Conservation (phyloP, 2,888 invertebrate genomes). For the Cephus rjabovi region DNA sequence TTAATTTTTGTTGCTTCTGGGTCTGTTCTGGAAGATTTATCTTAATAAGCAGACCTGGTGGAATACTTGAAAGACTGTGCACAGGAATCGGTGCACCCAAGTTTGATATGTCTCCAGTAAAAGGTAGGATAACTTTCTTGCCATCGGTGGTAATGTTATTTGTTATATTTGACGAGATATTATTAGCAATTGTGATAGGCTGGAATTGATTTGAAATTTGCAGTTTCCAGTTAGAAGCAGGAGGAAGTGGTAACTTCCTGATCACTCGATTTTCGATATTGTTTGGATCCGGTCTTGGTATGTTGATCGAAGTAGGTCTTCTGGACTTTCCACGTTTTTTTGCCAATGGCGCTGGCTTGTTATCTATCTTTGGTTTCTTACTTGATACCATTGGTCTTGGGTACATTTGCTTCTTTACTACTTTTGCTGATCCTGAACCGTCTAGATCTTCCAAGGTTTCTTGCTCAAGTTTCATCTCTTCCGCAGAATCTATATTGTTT, state of each 20-base stretch:
- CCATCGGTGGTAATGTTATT: slow-evolving; percentile 46
- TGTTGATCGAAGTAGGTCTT: slow-evolving; percentile 58
- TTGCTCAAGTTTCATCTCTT: slow-evolving; percentile 8
- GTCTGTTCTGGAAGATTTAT: slow-evolving; percentile 56
- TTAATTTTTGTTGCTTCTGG: slow-evolving; percentile 25
- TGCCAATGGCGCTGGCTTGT: slow-evolving; percentile 61
- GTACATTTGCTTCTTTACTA: slow-evolving; percentile 29
- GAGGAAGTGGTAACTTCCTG: slow-evolving; percentile 58
- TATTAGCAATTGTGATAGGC: slow-evolving; percentile 56
- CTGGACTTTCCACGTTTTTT: slow-evolving; percentile 61
- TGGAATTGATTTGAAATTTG: slow-evolving; percentile 58
- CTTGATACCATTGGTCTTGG: slow-evolving; percentile 58
- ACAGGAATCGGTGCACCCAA: slow-evolving; percentile 62
- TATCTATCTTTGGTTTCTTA: slow-evolving; percentile 61
- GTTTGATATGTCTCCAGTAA: slow-evolving; percentile 58
- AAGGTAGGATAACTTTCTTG: slow-evolving; percentile 62
- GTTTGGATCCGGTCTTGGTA: slow-evolving; percentile 53
- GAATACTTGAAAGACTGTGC: slow-evolving; percentile 60
- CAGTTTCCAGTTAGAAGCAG: slow-evolving; percentile 56
- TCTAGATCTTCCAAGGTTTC: slow-evolving; percentile 9
- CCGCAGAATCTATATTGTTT: slow-evolving; percentile 5
- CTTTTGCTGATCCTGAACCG: slow-evolving; percentile 22
- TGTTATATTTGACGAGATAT: slow-evolving; percentile 38
- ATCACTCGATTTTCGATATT: slow-evolving; percentile 48
- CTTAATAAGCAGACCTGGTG: slow-evolving; percentile 61